Base-by-base conservation (phyloP, 2,797 vertebrate genomes). In the Mus caroli region DNA sequence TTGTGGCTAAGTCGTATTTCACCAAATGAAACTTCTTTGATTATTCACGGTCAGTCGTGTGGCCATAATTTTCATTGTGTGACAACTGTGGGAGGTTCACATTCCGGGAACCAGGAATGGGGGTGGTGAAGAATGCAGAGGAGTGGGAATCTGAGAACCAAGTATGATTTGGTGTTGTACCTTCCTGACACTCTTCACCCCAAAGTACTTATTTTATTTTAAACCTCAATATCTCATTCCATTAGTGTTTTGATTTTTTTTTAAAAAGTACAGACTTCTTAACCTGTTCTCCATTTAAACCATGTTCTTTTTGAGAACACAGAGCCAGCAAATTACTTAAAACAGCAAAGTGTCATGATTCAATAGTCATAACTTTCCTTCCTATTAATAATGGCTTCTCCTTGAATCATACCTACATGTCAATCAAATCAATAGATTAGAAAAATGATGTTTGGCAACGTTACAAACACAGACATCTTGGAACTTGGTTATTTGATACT, bases 281-380 rank as follows among this genome's bases (percentile, higher is more conserved):
- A 97, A 95, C 96, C 96, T 95, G 73, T 94, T 96, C 84, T 96
- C 95, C 96, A 95, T 97, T 97, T 97, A 78, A 94, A 13, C 0
- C 15, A 96, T 96, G 80, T 95, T 96, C 94, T 96, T 76, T 96
- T 90, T 37, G 88, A 97, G 97, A 98, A 97, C 91, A 96, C 96
- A 78, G 96, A 98, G 98, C 97, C 95, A 98, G 96, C 94, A 97
- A 98, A 98, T 98, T 98, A 96, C 97, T 98, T 98, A 97, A 92
- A 97, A 96, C 92, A 95, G 97, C 50, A 86, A 97, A 93, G 94
- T 96, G 97, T 97, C 97, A 96, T 97, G 94, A 97, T 98, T 98
- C 97, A 97, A 96, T 98, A 98, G 96, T 98, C 97, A 46, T 98
- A 98, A 98, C 97, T 98, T 98, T 98, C 96, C 97, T 98, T 98